These are phyloP conservation scores for Tinea pellionella DNA, from an alignment of 2,888 invertebrate species.

Conservation along the genomic window DNA sequence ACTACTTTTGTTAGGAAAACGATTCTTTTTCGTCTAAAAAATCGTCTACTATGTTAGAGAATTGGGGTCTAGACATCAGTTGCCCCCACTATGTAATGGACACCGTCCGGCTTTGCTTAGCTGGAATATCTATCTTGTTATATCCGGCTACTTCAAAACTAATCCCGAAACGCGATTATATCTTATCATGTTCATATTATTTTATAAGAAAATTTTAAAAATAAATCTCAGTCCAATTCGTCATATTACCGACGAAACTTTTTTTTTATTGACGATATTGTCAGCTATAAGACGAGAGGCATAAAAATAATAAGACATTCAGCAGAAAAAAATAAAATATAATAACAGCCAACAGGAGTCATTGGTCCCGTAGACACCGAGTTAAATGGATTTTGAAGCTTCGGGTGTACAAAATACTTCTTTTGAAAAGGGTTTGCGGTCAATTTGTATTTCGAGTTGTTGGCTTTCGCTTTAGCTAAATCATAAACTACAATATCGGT, in stretches of 20 bases:
- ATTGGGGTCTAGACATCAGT: no score
- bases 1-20: no score
- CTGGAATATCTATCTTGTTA: no score
- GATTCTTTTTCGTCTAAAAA: no score
- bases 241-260: conserved; percentile 54
- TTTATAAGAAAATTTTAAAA: not conserved
- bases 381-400: not conserved
- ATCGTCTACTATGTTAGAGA: no score
- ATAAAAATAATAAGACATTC: conserved; percentile 61
- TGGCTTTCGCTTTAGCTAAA: conserved; percentile 20
- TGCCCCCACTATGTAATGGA: no score
- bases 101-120: no score
- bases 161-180: no score
- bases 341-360: conserved; percentile 36
- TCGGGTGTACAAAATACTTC: not conserved
- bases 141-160: no score
- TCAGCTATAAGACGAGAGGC: conserved; percentile 49
- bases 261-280: conserved; percentile 51
- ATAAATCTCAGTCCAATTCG: not conserved
- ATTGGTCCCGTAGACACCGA: not conserved
- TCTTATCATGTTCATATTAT: no score
- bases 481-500: conserved; percentile 54
- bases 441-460: conserved; percentile 42
- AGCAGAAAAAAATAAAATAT: conserved; percentile 55
- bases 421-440: conserved; percentile 38